Percentiles rank a stretch among this genome's conserved stretches.
Conservation (phyloP, 2,888 invertebrate genomes). For the Tenthredo livida region DNA sequence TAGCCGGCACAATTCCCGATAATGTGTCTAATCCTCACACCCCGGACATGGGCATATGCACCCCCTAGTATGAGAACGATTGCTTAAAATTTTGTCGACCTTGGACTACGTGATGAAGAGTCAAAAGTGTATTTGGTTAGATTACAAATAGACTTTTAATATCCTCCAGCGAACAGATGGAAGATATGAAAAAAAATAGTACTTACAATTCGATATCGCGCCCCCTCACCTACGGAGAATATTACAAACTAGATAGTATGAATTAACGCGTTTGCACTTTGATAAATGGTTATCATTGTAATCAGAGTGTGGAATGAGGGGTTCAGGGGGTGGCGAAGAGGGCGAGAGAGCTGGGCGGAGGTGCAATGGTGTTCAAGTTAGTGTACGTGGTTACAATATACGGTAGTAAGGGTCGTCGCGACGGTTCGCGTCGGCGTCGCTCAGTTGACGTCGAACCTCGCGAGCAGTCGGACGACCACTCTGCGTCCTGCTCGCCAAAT, state of each 20-base stretch:
- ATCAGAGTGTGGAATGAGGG: not conserved
- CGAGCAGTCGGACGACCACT: slow-evolving; percentile 64
- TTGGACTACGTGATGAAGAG: not conserved
- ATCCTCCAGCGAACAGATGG: slow-evolving; percentile 3
- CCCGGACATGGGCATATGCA: too few species aligned
- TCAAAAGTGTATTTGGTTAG: not conserved
- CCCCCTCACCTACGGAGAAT: not conserved
- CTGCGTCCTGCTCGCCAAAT: not conserved
- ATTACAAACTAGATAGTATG: not conserved
- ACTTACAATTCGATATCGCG: not conserved
- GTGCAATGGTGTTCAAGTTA: slow-evolving; percentile 19
- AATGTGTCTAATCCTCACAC: too few species aligned
- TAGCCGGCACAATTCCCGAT: too few species aligned
- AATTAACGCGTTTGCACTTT: slow-evolving; percentile 37
- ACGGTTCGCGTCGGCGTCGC: slow-evolving; percentile 69
- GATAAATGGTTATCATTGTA: slow-evolving; percentile 38
- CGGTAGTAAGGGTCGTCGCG: slow-evolving; percentile 52
- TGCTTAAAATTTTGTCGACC: not conserved
- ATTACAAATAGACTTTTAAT: not conserved
- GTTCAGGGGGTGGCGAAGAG: not conserved
- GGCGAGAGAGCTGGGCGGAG: not conserved
- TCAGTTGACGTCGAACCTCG: slow-evolving; percentile 73
- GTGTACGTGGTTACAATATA: slow-evolving; percentile 25
- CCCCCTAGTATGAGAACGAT: not conserved
- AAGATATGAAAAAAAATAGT: slow-evolving; percentile 11